Conservation (phyloP, 2,113 vertebrate species). For the Cochlearius cochlearius region DNA sequence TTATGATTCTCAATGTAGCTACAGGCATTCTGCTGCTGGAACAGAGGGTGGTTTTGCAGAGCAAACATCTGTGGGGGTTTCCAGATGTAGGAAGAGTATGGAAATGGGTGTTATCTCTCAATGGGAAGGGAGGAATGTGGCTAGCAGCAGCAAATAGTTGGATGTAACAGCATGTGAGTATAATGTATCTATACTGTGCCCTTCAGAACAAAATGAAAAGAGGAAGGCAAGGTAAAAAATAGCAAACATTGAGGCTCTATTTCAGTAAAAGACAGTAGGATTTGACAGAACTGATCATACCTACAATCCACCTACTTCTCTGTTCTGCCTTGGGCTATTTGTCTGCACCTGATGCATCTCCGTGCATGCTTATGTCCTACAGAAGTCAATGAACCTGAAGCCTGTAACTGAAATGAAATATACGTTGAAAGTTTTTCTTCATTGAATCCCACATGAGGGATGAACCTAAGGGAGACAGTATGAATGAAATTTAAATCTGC, state of each 20-base stretch:
- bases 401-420: not conserved
- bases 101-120: slow-evolving; percentile 50
- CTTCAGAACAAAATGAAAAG: not conserved
- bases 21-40: slow-evolving; percentile 9
- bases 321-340: not conserved
- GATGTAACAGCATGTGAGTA: not conserved
- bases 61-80: slow-evolving; percentile 50
- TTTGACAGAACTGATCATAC: not conserved
- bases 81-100: slow-evolving; percentile 22
- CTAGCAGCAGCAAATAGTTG: slow-evolving; percentile 9
- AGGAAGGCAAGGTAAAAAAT: not conserved
- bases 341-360: not conserved
- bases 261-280: not conserved
- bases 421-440: not conserved
- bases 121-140: slow-evolving; percentile 19
- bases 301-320: not conserved
- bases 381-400: not conserved
- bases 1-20: not conserved
- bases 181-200: not conserved
- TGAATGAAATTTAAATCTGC: not conserved
- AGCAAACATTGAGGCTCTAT: not conserved
- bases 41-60: not conserved
- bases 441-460: not conserved
- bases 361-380: not conserved
- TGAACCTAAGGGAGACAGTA: not conserved